These are phyloP conservation scores for Panagrolaimus sp. DNA, from an alignment of 1,140 invertebrate genomes.

Conservation along the genomic window DNA sequence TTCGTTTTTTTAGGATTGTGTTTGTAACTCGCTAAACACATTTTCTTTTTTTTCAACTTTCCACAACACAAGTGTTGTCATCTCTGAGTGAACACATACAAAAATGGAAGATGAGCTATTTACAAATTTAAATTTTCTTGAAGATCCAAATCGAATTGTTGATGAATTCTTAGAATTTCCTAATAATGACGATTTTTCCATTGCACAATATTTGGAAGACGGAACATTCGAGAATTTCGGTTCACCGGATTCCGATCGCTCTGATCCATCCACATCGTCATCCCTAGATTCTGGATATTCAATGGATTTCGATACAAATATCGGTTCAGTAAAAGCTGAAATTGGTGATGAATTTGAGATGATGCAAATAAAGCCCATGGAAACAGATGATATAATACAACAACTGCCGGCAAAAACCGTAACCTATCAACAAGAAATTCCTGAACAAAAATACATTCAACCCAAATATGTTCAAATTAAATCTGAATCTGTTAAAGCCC, in stretches of 20 bases:
- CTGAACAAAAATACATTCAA: background rate
- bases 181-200: no score
- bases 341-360: conserved; percentile 2
- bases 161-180: no score
- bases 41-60: no score
- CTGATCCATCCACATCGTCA: background rate
- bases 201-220: no score
- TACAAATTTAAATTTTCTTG: no score
- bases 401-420: no score
- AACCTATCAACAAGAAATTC: background rate
- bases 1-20: no score
- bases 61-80: no score
- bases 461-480: background rate
- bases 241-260: background rate
- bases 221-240: background rate
- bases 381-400: background rate
- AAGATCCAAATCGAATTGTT: no score
- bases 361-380: conserved; percentile 1
- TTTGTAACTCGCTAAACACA: no score
- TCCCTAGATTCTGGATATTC: background rate
- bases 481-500: background rate
- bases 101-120: no score
- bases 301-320: background rate
- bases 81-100: no score
- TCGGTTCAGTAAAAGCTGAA: background rate